Evolutionary conservation across 1,140 invertebrate genomes (phyloP), one percentile per base, ranked within the genome.

Genomic region (Zaprionus ghesquierei): DNA sequence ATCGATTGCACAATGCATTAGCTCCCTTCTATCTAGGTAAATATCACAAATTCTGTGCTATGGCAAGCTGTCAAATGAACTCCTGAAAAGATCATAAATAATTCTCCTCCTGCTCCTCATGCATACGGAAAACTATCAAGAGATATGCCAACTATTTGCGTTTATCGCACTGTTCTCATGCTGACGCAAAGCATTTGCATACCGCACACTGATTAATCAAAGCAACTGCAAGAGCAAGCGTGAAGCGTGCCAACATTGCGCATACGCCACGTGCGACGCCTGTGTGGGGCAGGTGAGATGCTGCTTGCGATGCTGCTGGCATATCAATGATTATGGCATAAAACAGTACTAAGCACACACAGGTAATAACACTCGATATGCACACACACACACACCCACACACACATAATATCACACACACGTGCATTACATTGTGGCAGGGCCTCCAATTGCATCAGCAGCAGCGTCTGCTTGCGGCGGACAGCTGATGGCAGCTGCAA

Each of bases 261-360:
- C 64, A 87, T 86, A 86, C 79, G 79, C 58, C 82, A 86, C 75
- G 81, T 87, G 41, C 18, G n/a, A 41, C 35, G 58, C 55, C 35
- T 44, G 23, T 46, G 51, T 10, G 15, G 9, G 31, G 9, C 35
- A 38, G 29, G n/a, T n/a, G n/a, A 15, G 35, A 44, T 61, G 33
- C 29, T 44, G 64, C 66, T 25, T 9, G 44, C 41, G 49, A 33
- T 61, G 65, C 77, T 56, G 41, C 12, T 66, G 78, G 68, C 78
- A 81, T 61, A 74, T 77, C 71, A 71, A 82, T 87, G 79, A 81
- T 87, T 81, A 64, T 56, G 63, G 46, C 51, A 65, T 64, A 73
- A 66, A 71, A 59, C 20, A 58, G 41, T 33, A 60, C 68, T 44
- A 63, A 54, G 64, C 49, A 60, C 53, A 74, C 50, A 25, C 61